Percentiles rank a stretch among this genome's conserved stretches.
Evolutionary conservation across 2,888 invertebrate genomes (phyloP).

Genomic region (Scaptomyza caliginosa): DNA sequence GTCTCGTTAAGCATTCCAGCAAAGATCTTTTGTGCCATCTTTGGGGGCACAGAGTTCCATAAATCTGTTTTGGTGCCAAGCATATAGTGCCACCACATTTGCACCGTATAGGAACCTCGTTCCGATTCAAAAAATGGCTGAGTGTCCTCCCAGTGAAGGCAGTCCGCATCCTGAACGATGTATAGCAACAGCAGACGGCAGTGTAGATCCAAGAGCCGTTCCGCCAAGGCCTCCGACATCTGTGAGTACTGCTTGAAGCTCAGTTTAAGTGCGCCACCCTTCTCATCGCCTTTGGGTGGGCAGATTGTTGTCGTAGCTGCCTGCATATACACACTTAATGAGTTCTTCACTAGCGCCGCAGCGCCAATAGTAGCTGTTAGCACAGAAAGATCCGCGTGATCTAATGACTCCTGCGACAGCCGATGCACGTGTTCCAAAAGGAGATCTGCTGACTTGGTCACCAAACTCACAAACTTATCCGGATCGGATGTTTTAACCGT

Average conservation of each 20-base stretch:
- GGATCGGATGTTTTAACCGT: slow-evolving; percentile 91
- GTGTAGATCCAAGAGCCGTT: slow-evolving; percentile 91
- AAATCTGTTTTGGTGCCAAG: slow-evolving; percentile 91
- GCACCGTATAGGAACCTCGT: slow-evolving; percentile 91
- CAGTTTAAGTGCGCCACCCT: slow-evolving; percentile 83
- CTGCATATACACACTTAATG: slow-evolving; percentile 90
- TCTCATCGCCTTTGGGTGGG: slow-evolving; percentile 83
- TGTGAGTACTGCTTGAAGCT: slow-evolving; percentile 90
- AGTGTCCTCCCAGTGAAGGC: slow-evolving; percentile 89
- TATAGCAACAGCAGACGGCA: slow-evolving; percentile 91
- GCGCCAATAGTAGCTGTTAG: slow-evolving; percentile 92
- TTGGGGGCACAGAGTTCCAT: slow-evolving; percentile 94
- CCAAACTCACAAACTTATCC: slow-evolving; percentile 89
- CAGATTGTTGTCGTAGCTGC: slow-evolving; percentile 82
- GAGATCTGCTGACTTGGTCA: slow-evolving; percentile 89
- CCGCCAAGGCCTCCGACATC: slow-evolving; percentile 93
- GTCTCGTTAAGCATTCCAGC: slow-evolving; percentile 94
- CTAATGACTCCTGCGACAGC: slow-evolving; percentile 92
- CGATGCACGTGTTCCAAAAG: slow-evolving; percentile 91
- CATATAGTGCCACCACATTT: slow-evolving; percentile 95
- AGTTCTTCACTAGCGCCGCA: slow-evolving; percentile 91
- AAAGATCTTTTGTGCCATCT: slow-evolving; percentile 93
- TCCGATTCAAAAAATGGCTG: slow-evolving; percentile 89
- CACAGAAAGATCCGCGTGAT: slow-evolving; percentile 92
- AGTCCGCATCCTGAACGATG: slow-evolving; percentile 92